Base-by-base conservation (phyloP, 1,140 invertebrate species). In the Elymnias hypermnestra region DNA sequence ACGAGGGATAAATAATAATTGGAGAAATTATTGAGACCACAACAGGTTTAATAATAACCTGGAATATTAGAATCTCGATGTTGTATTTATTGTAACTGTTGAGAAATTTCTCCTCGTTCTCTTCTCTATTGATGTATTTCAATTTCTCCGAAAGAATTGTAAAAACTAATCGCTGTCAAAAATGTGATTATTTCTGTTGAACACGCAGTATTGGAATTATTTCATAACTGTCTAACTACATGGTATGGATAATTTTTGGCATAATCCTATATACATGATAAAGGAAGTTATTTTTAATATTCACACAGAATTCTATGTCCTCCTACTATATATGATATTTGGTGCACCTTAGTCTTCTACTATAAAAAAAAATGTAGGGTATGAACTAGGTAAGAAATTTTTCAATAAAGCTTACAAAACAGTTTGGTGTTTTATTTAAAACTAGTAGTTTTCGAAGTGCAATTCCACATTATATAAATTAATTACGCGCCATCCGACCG, bases 361-460 rank as follows among this genome's bases (percentile, higher is more conserved):
- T 43, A 39, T 47, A 43, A 25, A 50, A 53, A 46, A 40, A 53
- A 46, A 15, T 50, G 42, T 61, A 57, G 53, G 31, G 51, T 50
- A 50, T 31, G 35, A 53, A 47, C 42, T 53, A 53, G 53, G 43
- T 57, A 61, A 57, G 43, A 61, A 50, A 41, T 50, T 62, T 61
- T 55, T 50, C 44, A 65, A 61, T 65, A 65, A 62, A 65, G 48
- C 49, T 53, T 60, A 57, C 47, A 49, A 48, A 48, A 35, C 22
- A 35, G 25, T 22, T 15, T 23, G n/a, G 7, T 36, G 0, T 40
- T 36, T 35, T 25, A 45, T 28, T 44, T 49, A n/a, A 2, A 19
- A 28, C 44, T n/a, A n/a, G n/a, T n/a, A n/a, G n/a, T n/a, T n/a
- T n/a, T n/a, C n/a, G n/a, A n/a, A n/a, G n/a, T n/a, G n/a, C n/a